Evolutionary conservation across 2,888 invertebrate species (phyloP).

Genomic region (Ypsolopha sequella): DNA sequence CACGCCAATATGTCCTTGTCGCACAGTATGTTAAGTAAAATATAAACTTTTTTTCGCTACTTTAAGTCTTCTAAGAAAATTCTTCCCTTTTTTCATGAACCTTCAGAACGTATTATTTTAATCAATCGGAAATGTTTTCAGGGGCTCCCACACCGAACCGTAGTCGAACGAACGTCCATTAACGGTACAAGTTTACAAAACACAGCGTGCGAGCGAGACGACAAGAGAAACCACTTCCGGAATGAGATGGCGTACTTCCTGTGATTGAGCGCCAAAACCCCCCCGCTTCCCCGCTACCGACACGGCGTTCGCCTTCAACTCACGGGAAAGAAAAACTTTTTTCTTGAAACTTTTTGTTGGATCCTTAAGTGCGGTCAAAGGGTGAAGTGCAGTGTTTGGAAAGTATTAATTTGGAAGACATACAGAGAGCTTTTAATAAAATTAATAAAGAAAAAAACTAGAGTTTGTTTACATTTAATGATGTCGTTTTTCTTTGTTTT

Average conservation of each 20-base stretch:
- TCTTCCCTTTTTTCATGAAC: too few species aligned
- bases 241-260: conserved; percentile 72
- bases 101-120: conserved; percentile 1
- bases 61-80: too few species aligned
- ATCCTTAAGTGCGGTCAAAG: conserved; percentile 1
- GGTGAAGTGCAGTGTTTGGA: neutral
- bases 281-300: conserved; percentile 13
- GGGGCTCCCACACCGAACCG: conserved; percentile 41
- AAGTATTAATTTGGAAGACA: neutral
- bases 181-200: conserved; percentile 49
- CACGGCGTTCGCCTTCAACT: neutral
- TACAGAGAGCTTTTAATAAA: neutral
- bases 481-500: neutral
- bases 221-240: conserved; percentile 68
- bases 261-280: conserved; percentile 56
- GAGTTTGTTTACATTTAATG: neutral
- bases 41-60: too few species aligned
- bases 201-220: conserved; percentile 45
- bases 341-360: neutral
- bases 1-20: too few species aligned
- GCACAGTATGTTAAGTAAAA: too few species aligned
- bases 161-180: conserved; percentile 41
- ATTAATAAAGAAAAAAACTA: neutral
- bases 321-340: conserved; percentile 3
- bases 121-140: conserved; percentile 15